Evolutionary conservation across 2,888 invertebrate genomes (phyloP).

Genomic region (Bembecia ichneumoniformis): DNA sequence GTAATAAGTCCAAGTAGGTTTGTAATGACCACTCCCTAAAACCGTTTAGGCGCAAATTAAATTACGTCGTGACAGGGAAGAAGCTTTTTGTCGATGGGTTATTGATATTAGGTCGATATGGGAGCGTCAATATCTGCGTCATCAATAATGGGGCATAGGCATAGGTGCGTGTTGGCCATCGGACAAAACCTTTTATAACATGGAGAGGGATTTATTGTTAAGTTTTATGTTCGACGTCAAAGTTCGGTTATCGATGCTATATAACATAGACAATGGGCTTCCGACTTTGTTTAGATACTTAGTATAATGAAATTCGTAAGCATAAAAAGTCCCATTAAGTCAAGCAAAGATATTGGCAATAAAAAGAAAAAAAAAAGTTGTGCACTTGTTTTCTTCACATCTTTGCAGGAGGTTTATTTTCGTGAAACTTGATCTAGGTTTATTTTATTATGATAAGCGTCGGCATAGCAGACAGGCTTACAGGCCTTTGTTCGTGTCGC

Average conservation of each 20-base stretch:
- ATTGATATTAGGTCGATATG: conserved; percentile 61
- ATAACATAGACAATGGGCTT: background rate
- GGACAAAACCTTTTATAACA: conserved; percentile 34
- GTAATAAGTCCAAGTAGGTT: background rate
- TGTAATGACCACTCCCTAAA: conserved; percentile 41
- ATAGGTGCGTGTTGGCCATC: conserved; percentile 23
- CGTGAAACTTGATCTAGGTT: too few relatives aligned
- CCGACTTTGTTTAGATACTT: background rate
- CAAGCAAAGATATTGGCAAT: too few relatives aligned
- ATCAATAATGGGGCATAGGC: conserved; percentile 41
- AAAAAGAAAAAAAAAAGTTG: too few relatives aligned
- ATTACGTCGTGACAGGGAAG: conserved; percentile 47
- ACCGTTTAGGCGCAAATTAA: conserved; percentile 59
- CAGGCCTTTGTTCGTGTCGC: too few relatives aligned
- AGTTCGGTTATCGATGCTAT: background rate
- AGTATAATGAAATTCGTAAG: background rate
- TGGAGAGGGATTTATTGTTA: conserved; percentile 23
- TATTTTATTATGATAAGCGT: too few relatives aligned
- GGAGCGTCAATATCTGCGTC: conserved; percentile 46
- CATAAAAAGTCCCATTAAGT: background rate
- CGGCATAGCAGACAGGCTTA: too few relatives aligned
- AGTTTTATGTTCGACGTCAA: conserved; percentile 9
- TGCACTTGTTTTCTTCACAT: too few relatives aligned
- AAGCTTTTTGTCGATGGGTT: conserved; percentile 63
- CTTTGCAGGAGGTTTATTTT: too few relatives aligned